phyloP scores from a whole-genome alignment of 1,140 invertebrate genomes.

The Brachionus manjavacas region DNA sequence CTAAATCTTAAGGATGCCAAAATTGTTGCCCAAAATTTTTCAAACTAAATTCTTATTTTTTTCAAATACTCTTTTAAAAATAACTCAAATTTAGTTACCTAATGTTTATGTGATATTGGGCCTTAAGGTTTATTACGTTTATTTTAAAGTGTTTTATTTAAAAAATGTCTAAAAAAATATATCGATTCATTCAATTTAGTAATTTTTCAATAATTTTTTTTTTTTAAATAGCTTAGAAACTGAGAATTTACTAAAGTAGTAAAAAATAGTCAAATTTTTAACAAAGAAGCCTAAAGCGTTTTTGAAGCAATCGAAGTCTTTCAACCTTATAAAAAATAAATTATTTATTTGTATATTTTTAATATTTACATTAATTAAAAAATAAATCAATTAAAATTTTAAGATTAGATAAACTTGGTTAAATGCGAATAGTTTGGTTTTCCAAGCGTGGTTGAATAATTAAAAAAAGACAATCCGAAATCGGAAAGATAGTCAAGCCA shows the following conservation, averaged over 20 bases:
- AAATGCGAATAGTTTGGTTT: background rate
- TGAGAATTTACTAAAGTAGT: background rate
- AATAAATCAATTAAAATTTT: background rate
- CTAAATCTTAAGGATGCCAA: background rate
- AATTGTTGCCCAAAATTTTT: background rate
- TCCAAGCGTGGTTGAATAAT: background rate
- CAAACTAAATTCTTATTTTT: too few relatives aligned
- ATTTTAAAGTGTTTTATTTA: background rate
- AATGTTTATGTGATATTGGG: background rate
- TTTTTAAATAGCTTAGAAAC: background rate
- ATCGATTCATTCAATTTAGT: background rate
- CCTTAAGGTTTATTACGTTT: background rate
- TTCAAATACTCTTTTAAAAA: background rate
- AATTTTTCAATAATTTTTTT: background rate
- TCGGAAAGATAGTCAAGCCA: background rate
- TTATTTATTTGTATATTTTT: background rate
- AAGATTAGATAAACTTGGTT: background rate
- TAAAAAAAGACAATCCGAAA: background rate
- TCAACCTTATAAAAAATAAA: background rate
- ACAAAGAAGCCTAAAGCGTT: background rate
- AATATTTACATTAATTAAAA: background rate
- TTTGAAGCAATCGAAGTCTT: background rate
- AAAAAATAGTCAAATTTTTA: background rate
- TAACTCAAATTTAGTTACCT: background rate
- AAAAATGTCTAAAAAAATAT: background rate